Evolutionary conservation across 2,113 vertebrate genomes (phyloP).

Genomic region (Meles meles): DNA sequence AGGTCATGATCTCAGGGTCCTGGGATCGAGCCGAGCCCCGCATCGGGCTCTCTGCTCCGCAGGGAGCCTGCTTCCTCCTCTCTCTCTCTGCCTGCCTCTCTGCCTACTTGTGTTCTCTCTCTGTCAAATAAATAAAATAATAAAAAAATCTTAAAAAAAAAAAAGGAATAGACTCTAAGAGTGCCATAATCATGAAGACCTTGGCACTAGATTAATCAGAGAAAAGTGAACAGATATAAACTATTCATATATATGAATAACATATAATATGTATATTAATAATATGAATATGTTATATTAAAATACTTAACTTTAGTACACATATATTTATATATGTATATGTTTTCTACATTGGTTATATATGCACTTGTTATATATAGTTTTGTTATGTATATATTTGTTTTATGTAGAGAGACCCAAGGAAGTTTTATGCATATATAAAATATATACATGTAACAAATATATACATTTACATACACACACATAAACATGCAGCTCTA

Average conservation of each 20-base stretch:
- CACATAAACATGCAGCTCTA: neutral
- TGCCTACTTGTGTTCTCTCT: no score
- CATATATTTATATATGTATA: neutral
- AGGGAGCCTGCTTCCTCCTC: no score
- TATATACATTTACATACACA: neutral
- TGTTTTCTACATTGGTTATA: neutral
- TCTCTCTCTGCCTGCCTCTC: no score
- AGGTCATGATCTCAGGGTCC: no score
- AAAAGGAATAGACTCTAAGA: neutral
- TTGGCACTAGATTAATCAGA: neutral
- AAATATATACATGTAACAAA: neutral
- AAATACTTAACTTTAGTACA: neutral
- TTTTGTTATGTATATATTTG: neutral
- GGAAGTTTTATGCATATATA: neutral
- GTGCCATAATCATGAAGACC: neutral
- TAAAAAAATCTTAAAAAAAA: no score
- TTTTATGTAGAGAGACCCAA: neutral
- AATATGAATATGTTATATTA: neutral
- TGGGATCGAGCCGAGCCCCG: no score
- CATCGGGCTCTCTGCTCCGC: no score
- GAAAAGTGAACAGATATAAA: neutral
- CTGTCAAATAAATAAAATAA: no score
- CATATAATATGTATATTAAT: neutral
- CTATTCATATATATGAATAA: neutral
- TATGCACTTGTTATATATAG: neutral